These are phyloP conservation scores for Parambassis ranga DNA, from an alignment of 2,797 vertebrate species.

Conservation along the genomic window DNA sequence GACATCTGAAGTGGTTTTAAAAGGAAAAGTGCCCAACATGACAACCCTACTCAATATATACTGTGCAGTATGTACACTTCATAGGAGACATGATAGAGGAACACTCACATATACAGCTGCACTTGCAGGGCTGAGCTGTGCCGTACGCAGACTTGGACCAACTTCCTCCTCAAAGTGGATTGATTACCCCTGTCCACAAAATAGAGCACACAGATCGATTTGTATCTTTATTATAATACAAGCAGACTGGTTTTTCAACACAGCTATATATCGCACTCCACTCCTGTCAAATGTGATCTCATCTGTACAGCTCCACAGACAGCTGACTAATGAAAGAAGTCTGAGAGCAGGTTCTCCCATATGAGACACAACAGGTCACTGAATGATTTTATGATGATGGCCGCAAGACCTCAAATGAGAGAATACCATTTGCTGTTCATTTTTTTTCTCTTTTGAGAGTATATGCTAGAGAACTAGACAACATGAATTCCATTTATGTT, in stretches of 20 bases:
- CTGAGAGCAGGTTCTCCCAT: background rate
- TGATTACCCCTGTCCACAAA: slow-evolving; percentile 47
- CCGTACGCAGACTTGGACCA: slow-evolving; percentile 6
- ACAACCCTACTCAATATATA: no score
- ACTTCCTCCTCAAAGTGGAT: slow-evolving; percentile 40
- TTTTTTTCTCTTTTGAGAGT: background rate
- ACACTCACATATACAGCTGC: no score
- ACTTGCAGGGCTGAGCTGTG: background rate
- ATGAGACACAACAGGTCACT: background rate
- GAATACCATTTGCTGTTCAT: background rate
- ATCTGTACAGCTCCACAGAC: background rate
- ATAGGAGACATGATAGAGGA: no score
- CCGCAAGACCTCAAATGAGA: background rate
- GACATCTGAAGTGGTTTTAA: no score
- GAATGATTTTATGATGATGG: background rate
- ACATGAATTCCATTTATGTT: background rate
- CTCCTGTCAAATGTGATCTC: slow-evolving; percentile 14
- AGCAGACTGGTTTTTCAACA: slow-evolving; percentile 2
- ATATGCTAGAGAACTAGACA: background rate
- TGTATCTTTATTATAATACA: slow-evolving; percentile 33
- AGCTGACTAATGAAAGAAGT: background rate
- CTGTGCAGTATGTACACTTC: no score
- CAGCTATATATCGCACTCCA: background rate
- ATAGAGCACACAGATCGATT: slow-evolving; percentile 33
- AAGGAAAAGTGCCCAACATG: no score